Evolutionary conservation across 1,140 invertebrate genomes (phyloP).

Genomic region (Drosophila tani): DNA sequence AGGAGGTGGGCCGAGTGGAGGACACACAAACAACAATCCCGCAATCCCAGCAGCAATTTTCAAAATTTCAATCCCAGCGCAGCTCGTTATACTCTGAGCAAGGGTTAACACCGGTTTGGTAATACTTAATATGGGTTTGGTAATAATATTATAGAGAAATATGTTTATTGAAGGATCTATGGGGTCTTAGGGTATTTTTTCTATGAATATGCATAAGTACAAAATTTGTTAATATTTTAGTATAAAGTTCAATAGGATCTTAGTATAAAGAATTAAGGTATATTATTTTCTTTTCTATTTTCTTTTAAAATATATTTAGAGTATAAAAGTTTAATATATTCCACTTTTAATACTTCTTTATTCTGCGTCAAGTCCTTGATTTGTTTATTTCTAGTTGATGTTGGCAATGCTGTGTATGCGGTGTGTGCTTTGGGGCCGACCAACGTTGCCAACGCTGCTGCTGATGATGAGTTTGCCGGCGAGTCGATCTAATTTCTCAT

Average conservation of each 20-base stretch:
- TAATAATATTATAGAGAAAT: too few relatives aligned
- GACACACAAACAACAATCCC: slow-evolving; percentile 64
- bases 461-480: slow-evolving; percentile 70
- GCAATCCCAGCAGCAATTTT: slow-evolving; percentile 82
- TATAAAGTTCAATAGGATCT: not conserved
- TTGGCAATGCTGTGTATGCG: slow-evolving; percentile 56
- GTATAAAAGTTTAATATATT: not conserved
- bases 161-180: not conserved
- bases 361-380: slow-evolving; percentile 44
- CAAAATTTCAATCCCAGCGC: slow-evolving; percentile 68
- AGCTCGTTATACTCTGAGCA: slow-evolving; percentile 28
- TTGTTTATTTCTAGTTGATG: slow-evolving; percentile 65
- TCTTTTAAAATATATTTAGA: not conserved
- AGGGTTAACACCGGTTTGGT: slow-evolving; percentile 1
- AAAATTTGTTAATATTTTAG: too few relatives aligned
- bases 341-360: not conserved
- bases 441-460: slow-evolving; percentile 43
- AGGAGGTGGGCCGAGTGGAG: slow-evolving; percentile 11
- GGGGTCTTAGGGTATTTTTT: not conserved
- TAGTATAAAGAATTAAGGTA: not conserved
- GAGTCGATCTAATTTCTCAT: slow-evolving; percentile 81
- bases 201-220: too few relatives aligned
- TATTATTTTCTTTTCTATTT: too few relatives aligned
- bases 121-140: too few relatives aligned
- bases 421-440: slow-evolving; percentile 30